These are phyloP conservation scores for Trachymyrmex septentrionalis DNA, from an alignment of 1,140 invertebrate species.

Conservation along the genomic window DNA sequence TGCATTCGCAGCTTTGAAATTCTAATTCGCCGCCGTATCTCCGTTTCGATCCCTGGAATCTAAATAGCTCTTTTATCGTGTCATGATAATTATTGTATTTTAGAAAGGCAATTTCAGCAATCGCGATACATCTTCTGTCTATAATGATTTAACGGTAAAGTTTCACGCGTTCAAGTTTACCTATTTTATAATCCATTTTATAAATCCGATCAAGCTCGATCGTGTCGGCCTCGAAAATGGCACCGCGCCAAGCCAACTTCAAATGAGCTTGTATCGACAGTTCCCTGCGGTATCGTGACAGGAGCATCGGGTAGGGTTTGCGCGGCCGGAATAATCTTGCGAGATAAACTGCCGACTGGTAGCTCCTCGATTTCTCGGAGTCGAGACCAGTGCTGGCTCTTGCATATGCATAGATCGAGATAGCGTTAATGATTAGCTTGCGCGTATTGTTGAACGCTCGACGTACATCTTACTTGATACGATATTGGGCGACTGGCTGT, in stretches of 20 bases:
- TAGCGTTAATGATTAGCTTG: slow-evolving; percentile 26
- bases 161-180: slow-evolving; percentile 1
- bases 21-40: not conserved
- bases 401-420: slow-evolving; percentile 15
- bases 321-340: slow-evolving; percentile 11
- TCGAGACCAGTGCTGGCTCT: not conserved
- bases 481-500: not conserved
- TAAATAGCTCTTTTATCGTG: not conserved
- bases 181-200: not conserved
- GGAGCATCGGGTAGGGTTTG: slow-evolving; percentile 73
- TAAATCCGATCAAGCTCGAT: slow-evolving; percentile 16
- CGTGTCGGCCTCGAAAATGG: slow-evolving; percentile 59
- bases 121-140: not conserved
- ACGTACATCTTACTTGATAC: slow-evolving; percentile 9
- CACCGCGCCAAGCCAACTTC: slow-evolving; percentile 72
- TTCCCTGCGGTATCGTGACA: slow-evolving; percentile 14
- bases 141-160: not conserved
- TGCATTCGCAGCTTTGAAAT: not conserved
- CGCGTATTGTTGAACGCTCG: slow-evolving; percentile 10
- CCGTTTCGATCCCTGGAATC: not conserved
- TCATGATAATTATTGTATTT: not conserved
- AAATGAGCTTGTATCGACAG: slow-evolving; percentile 65
- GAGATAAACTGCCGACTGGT: not conserved
- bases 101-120: slow-evolving; percentile 4
- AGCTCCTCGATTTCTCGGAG: not conserved